phyloP scores from a whole-genome alignment of 2,797 vertebrate genomes.

The Octomys mimax region DNA sequence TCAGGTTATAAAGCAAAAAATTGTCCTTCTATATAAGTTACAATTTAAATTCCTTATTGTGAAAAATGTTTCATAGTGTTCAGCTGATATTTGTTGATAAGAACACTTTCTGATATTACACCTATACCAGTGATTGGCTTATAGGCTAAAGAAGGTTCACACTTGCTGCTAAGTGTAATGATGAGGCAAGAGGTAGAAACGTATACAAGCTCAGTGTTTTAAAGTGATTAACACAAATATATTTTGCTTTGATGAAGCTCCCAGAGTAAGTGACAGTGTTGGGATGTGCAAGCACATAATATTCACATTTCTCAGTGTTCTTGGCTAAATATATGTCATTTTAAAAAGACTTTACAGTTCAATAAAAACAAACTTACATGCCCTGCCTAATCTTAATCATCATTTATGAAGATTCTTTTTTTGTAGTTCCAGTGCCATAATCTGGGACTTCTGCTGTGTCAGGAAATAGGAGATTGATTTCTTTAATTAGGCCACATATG shows the following conservation, averaged over 20 bases:
- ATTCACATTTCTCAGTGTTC: neutral
- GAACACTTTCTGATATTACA: neutral
- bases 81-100: neutral
- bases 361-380: neutral
- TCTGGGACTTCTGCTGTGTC: neutral
- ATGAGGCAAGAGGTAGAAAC: fast-evolving
- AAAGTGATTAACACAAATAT: neutral
- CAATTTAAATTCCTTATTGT: neutral
- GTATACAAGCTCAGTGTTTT: neutral
- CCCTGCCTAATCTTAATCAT: constrained; percentile 30
- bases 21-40: neutral
- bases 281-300: neutral
- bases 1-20: neutral
- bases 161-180: neutral
- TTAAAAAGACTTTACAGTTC: constrained; percentile 26
- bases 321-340: neutral
- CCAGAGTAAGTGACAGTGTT: neutral
- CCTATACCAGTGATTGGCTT: neutral
- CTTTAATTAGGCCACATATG: constrained; percentile 48
- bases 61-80: neutral
- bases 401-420: constrained; percentile 33
- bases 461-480: constrained; percentile 65
- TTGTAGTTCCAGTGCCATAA: constrained; percentile 24
- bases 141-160: neutral
- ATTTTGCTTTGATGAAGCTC: neutral